Conservation (phyloP, 2,888 invertebrate species). For the Cerceris rybyensis region DNA sequence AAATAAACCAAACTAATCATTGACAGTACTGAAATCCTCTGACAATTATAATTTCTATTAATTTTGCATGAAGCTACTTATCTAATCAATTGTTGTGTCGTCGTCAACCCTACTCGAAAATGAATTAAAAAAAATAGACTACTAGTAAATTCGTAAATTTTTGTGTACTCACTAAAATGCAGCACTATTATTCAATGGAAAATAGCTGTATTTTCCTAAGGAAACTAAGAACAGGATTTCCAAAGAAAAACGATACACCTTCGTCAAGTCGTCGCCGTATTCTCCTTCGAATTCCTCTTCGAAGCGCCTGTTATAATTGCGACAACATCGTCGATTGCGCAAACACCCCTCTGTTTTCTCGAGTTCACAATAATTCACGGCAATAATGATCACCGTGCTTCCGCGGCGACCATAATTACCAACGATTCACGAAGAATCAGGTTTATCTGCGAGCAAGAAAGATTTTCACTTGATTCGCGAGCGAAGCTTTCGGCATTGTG, state of each 20-base stretch:
- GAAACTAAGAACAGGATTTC: no score
- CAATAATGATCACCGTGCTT: constrained; percentile 44
- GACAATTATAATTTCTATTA: no score
- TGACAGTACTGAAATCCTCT: no score
- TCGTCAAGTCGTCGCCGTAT: constrained; percentile 4
- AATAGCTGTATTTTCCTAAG: no score
- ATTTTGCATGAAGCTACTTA: no score
- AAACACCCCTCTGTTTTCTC: constrained; percentile 54
- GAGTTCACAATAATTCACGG: constrained; percentile 54
- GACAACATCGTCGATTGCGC: constrained; percentile 39
- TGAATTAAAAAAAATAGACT: no score
- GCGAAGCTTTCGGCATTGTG: not conserved
- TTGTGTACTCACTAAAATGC: no score
- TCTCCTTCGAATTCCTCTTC: constrained; percentile 29
- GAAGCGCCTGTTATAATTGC: constrained; percentile 34
- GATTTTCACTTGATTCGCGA: not conserved
- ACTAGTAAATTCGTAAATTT: no score
- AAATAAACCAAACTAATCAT: no score
- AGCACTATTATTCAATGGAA: no score
- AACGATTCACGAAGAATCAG: not conserved
- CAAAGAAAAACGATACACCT: not conserved
- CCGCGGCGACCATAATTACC: constrained; percentile 24
- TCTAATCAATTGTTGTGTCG: no score
- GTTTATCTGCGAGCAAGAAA: not conserved
- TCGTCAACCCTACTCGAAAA: no score